A percentile compares a stretch with the other conserved stretches of the same genome.
Evolutionary conservation across 2,888 invertebrate species (phyloP).

Genomic region (Thereva unica): DNA sequence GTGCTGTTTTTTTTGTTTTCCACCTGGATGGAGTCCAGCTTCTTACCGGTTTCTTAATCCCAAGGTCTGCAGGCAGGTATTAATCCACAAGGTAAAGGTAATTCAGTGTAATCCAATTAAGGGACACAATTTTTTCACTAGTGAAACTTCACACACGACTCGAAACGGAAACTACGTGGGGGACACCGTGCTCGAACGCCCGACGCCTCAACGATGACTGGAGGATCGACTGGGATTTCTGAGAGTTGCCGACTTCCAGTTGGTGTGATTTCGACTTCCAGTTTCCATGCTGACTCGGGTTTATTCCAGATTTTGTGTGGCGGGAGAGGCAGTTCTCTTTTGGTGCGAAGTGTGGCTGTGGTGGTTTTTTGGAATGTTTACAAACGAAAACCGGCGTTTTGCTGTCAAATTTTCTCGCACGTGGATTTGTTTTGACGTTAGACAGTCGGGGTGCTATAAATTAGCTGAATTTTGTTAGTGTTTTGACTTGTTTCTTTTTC

Average conservation of each 20-base stretch:
- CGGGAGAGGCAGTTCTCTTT: not conserved
- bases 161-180: conserved; percentile 11
- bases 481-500: too few species aligned
- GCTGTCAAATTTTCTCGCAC: too few species aligned
- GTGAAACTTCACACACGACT: conserved; percentile 13
- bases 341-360: too few species aligned
- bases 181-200: conserved; percentile 19
- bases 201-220: conserved; percentile 40
- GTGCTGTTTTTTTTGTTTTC: not conserved
- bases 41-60: conserved; percentile 8
- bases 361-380: too few species aligned
- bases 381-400: too few species aligned
- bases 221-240: not conserved
- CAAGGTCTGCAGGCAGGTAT: conserved; percentile 7
- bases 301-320: not conserved
- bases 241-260: conserved; percentile 2
- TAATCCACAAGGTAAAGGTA: not conserved
- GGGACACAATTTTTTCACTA: conserved; percentile 12
- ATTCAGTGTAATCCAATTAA: conserved; percentile 16
- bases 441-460: too few species aligned
- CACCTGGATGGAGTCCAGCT: not conserved
- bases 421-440: too few species aligned
- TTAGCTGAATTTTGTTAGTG: too few species aligned
- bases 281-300: not conserved
- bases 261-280: not conserved